Evolutionary conservation across 2,113 vertebrate species (phyloP).

Genomic region (Mormyrus lacerda): DNA sequence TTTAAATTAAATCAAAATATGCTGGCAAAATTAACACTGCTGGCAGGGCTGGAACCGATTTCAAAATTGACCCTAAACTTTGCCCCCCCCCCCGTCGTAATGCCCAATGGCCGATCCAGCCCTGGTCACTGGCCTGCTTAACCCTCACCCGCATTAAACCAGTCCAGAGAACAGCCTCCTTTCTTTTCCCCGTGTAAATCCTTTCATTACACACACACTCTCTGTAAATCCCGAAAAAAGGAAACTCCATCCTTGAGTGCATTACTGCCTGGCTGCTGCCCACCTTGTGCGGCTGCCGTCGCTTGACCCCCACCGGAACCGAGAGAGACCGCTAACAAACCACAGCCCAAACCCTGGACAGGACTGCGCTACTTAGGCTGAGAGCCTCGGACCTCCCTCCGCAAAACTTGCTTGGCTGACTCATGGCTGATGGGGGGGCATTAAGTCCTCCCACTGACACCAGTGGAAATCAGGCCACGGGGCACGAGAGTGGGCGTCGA

Average conservation of each 20-base stretch:
- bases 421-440: not conserved
- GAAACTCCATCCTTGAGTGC: not conserved
- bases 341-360: not conserved
- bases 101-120: not conserved
- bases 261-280: not conserved
- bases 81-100: not conserved
- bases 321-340: not conserved
- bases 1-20: not conserved
- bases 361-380: not conserved
- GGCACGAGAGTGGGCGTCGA: not conserved
- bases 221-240: not conserved
- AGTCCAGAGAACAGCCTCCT: not conserved
- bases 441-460: not conserved
- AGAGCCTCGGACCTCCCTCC: not conserved
- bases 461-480: not conserved
- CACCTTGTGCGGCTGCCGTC: not conserved
- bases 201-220: not conserved
- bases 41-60: not conserved
- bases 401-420: not conserved
- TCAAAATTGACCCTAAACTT: not conserved
- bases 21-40: not conserved
- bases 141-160: not conserved
- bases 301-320: not conserved
- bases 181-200: not conserved
- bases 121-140: not conserved